These are phyloP conservation scores for Ancistrus triradiatus DNA, from an alignment of 2,113 vertebrate genomes.

Conservation along the genomic window DNA sequence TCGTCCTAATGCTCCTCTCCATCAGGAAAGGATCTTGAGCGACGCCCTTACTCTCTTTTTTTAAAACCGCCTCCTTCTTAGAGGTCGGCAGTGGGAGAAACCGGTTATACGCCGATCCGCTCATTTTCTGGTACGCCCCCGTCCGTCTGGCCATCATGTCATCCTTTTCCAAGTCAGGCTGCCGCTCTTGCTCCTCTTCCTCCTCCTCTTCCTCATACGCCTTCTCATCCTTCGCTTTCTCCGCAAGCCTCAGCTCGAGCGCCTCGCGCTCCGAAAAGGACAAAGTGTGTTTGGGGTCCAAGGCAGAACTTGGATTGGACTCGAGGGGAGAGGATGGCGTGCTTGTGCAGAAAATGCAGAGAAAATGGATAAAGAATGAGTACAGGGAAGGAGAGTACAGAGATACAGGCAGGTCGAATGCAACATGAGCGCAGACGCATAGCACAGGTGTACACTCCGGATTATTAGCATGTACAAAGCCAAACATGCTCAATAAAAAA, in stretches of 20 bases:
- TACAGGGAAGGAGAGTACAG: no score
- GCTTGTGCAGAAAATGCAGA: no score
- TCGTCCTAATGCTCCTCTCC: slow-evolving; percentile 40
- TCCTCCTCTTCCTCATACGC: slow-evolving; percentile 54
- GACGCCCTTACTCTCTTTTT: slow-evolving; percentile 42
- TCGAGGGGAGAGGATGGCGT: slow-evolving; percentile 9
- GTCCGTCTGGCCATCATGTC: slow-evolving; percentile 69
- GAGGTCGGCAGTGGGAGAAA: slow-evolving; percentile 63
- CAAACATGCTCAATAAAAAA: no score
- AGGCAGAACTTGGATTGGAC: slow-evolving; percentile 21
- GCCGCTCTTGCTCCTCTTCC: slow-evolving; percentile 50
- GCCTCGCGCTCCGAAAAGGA: slow-evolving; percentile 38
- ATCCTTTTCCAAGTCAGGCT: slow-evolving; percentile 67
- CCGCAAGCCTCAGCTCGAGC: slow-evolving; percentile 58
- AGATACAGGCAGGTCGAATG: no score
- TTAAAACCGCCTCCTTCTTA: slow-evolving; percentile 21
- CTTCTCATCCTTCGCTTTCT: slow-evolving; percentile 41
- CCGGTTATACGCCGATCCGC: slow-evolving; percentile 41
- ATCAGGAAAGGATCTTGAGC: slow-evolving; percentile 10
- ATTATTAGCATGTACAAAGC: no score
- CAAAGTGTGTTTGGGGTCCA: slow-evolving; percentile 12
- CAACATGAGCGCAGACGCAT: no score
- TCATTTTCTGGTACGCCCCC: slow-evolving; percentile 60
- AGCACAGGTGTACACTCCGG: no score
- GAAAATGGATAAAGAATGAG: no score